These are phyloP conservation scores for Hippocampus kuda DNA, from an alignment of 2,797 vertebrate genomes.

Conservation along the genomic window DNA sequence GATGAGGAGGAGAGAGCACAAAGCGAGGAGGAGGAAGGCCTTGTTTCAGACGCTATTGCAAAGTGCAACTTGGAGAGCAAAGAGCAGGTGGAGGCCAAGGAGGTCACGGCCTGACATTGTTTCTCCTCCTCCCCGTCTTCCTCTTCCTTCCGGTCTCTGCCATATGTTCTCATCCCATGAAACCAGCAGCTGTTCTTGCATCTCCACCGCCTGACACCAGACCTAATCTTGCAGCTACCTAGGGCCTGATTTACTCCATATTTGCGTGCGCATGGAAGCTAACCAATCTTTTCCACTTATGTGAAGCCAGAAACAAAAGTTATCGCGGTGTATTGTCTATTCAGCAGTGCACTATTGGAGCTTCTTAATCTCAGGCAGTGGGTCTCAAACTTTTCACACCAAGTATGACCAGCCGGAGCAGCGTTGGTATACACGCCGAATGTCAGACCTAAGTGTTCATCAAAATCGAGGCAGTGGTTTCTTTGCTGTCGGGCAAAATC, in stretches of 20 bases:
- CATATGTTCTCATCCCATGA: slow-evolving; percentile 30
- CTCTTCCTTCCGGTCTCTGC: slow-evolving; percentile 16
- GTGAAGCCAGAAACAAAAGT: too few species aligned
- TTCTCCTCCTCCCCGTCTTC: slow-evolving; percentile 4
- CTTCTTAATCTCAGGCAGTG: too few species aligned
- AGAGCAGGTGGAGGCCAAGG: slow-evolving; percentile 54
- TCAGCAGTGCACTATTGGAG: too few species aligned
- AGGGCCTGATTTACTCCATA: neutral
- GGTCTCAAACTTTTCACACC: neutral
- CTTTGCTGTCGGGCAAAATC: neutral
- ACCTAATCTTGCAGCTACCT: slow-evolving; percentile 62
- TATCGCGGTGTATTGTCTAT: too few species aligned
- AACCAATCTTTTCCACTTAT: neutral
- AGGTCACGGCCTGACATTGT: slow-evolving; percentile 45
- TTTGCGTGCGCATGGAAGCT: neutral
- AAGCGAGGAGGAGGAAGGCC: slow-evolving; percentile 81
- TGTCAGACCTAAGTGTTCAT: neutral
- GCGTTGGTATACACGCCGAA: neutral
- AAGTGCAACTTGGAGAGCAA: slow-evolving; percentile 60
- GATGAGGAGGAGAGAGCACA: slow-evolving; percentile 70
- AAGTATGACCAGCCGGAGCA: neutral
- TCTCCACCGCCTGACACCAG: slow-evolving; percentile 50
- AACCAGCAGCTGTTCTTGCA: slow-evolving; percentile 50
- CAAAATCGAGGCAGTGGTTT: neutral
- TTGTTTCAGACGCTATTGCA: slow-evolving; percentile 66